Evolutionary conservation across 2,888 invertebrate genomes (phyloP), one percentile per base, ranked within the genome.

Genomic region (Euspilapteryx auroguttella): DNA sequence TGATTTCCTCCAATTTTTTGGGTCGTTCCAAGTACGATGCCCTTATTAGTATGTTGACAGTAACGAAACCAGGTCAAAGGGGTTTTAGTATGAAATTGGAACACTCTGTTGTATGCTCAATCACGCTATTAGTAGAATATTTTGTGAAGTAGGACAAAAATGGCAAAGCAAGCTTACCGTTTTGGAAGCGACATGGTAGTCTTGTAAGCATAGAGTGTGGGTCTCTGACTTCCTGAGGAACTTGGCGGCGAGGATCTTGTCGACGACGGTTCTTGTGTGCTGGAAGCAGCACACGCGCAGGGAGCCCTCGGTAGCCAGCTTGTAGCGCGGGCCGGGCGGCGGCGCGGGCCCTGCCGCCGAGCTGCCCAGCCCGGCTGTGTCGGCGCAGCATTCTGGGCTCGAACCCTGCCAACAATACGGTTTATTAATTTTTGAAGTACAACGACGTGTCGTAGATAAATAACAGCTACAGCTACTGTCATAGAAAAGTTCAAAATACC

Each of bases 151-250:
- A n/a, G n/a, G n/a, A n/a, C n/a, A n/a, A n/a, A n/a, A n/a, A n/a
- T n/a, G n/a, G n/a, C n/a, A n/a, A n/a, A n/a, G n/a, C n/a, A 4
- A 20, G 54, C 85, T 79, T 54, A 89, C 89, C 76, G 86, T 84
- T 64, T 82, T 83, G 1, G 88, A 88, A 24, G 81, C 69, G 25
- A 89, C 81, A 42, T 84, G 80, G 31, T 82, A 79, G 38, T 84
- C 82, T 40, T 81, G 79, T 37, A 89, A 64, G 41, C 80, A 79
- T 7, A 89, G 73, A 42, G 82, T 82, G 53, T 89, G 89, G 21
- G 81, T 82, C 55, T 89, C 89, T 88, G 88, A 89, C 35, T 87
- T 69, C 28, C 89, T 68, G 21, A 89, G 73, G 53, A 87, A 87
- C 55, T 87, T 86, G 36, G 87, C 83, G 30, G 86, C 85, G 42